Base-by-base conservation (phyloP, 1,140 invertebrate species). In the Plutomurus gul region DNA sequence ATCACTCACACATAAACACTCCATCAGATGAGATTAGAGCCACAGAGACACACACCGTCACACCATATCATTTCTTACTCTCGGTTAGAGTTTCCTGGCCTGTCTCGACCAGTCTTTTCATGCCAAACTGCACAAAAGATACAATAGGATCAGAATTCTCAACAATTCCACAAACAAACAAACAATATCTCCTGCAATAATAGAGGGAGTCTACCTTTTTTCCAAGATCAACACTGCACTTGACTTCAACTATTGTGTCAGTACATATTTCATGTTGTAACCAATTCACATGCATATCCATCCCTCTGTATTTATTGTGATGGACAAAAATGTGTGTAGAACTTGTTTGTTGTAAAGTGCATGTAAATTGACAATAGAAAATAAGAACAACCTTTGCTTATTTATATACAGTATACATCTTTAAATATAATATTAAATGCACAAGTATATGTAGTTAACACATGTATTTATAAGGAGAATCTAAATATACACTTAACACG, bases 91-190 rank as follows among this genome's bases (percentile, higher is more conserved):
- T 65, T 65, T 65, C 36, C 56, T n/a, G n/a, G n/a, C 22, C 56
- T 65, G 56, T 65, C 56, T 65, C 36, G n/a, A n/a, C n/a, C n/a
- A n/a, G 56, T 30, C 56, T 65, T 65, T 65, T 65, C 56, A 65
- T 65, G 56, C 56, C 56, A 65, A 65, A 36, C 27, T 65, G 56
- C 56, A 65, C 56, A 65, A 65, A 33, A 65, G 56, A 65, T 30
- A 65, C 56, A 65, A 65, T 65, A 65, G 56, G 56, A 65, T 36
- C 30, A 65, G 56, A 65, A 65, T 65, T 65, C 56, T 65, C 18
- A 8, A 65, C 56, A 65, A 65, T 36, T 65, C 30, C 56, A 33
- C 56, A 65, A 65, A 65, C 56, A 65, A 65, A 65, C 56, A 65
- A n/a, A 65, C 56, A 33, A n/a, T 65, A 4, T 65, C 25, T 65